Percentiles rank a stretch among this genome's conserved stretches.
phyloP scores from a whole-genome alignment of 2,113 vertebrate species.

The Macroglossus sobrinus region DNA sequence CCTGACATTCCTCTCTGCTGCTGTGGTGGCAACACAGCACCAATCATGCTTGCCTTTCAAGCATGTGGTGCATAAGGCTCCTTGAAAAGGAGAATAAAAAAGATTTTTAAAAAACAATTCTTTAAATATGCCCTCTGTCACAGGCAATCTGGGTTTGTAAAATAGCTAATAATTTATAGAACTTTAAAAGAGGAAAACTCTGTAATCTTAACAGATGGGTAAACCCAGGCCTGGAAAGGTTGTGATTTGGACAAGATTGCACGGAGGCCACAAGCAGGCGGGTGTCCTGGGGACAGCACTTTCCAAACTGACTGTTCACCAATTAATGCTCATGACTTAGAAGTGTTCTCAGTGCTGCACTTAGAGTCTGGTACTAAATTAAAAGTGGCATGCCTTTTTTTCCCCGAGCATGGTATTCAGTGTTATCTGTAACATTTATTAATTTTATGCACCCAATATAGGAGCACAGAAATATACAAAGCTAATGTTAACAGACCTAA shows the following conservation, averaged over 20 bases:
- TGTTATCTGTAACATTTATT: neutral
- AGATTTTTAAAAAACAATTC: neutral
- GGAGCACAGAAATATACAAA: neutral
- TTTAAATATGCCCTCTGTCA: neutral
- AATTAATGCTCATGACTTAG: neutral
- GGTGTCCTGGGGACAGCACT: no score
- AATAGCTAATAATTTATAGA: neutral
- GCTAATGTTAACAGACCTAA: neutral
- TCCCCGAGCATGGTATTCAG: neutral
- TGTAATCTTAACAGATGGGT: neutral
- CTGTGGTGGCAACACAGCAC: neutral
- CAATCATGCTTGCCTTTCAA: neutral
- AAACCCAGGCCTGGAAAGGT: neutral
- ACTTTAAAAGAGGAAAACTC: neutral
- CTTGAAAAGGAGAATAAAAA: conserved; percentile 18
- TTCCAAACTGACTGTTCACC: neutral
- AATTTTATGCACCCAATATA: neutral
- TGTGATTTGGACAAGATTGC: neutral
- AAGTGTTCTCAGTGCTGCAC: neutral
- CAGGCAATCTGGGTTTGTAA: neutral
- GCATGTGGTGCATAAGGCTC: neutral
- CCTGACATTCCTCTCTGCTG: neutral
- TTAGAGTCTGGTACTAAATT: neutral
- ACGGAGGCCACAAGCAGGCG: neutral
- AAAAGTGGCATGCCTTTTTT: neutral